Evolutionary conservation across 2,888 invertebrate species (phyloP).

Genomic region (Drosophila basisetae): DNA sequence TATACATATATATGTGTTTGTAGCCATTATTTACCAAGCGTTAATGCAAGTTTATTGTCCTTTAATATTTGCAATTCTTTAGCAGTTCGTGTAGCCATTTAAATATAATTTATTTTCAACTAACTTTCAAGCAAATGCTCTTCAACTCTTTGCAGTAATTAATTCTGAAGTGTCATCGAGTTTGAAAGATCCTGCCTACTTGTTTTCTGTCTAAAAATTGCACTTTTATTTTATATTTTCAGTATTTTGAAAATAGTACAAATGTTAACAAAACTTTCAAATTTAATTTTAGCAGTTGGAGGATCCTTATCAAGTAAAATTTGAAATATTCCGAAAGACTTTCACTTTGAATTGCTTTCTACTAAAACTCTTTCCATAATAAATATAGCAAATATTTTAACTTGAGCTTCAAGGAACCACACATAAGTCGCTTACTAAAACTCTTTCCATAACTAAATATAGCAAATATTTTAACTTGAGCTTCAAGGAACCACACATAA

Average conservation of each 20-base stretch:
- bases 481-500: neutral
- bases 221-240: neutral
- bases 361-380: neutral
- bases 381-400: constrained; percentile 5
- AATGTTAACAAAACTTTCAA: neutral
- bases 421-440: neutral
- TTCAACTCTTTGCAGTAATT: neutral
- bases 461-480: constrained; percentile 1
- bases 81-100: constrained; percentile 9
- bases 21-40: constrained; percentile 11
- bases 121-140: neutral
- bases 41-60: neutral
- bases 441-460: neutral
- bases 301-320: neutral
- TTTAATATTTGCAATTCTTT: neutral
- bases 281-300: neutral
- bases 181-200: neutral
- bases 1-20: neutral
- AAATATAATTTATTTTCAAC: neutral
- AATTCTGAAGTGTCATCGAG: neutral
- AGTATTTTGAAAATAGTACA: neutral
- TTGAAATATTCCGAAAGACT: neutral
- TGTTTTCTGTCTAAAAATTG: neutral
- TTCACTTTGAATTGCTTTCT: neutral
- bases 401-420: neutral